Conservation (phyloP, 2,113 vertebrate genomes). For the Syrmaticus mikado region DNA sequence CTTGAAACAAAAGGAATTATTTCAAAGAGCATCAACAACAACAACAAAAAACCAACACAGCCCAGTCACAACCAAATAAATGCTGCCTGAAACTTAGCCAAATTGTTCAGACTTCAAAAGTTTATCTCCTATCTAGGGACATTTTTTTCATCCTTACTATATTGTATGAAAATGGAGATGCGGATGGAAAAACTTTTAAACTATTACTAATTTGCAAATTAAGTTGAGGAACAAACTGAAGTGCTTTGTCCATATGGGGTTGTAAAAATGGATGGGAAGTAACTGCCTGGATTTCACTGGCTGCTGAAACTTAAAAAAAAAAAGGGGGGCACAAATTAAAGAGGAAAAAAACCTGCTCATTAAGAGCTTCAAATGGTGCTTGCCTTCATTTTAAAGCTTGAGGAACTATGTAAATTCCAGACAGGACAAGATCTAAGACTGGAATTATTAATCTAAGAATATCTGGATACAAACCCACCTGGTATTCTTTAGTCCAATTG, state of each 20-base stretch:
- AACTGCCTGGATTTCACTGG: neutral
- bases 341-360: neutral
- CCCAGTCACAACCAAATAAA: neutral
- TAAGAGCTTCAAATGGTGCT: neutral
- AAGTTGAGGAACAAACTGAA: neutral
- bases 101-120: neutral
- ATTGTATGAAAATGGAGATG: neutral
- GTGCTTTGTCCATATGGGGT: neutral
- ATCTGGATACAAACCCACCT: neutral
- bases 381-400: neutral
- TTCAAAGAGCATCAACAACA: neutral
- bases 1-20: slow-evolving; percentile 19
- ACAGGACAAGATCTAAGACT: slow-evolving; percentile 5
- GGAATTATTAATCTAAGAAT: slow-evolving; percentile 18
- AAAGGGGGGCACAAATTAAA: neutral
- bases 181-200: neutral
- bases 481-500: neutral
- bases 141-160: neutral
- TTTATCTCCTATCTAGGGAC: neutral
- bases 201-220: slow-evolving; percentile 1
- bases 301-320: neutral
- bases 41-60: neutral
- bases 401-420: neutral
- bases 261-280: neutral
- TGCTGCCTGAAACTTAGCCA: neutral